Evolutionary conservation across 1,140 invertebrate species (phyloP).

Genomic region (Rhynchophorus ferrugineus): DNA sequence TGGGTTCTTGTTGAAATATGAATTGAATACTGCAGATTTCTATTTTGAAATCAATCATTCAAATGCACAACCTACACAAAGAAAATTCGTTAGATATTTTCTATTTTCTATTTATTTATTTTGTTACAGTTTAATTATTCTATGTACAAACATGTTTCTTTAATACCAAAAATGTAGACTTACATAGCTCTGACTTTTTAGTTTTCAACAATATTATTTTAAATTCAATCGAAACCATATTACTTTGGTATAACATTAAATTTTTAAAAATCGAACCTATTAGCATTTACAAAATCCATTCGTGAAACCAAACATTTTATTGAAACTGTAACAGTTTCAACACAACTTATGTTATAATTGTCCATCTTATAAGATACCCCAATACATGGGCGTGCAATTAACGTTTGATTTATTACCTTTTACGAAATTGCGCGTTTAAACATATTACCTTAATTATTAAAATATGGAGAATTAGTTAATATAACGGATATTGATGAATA

Average conservation of each 20-base stretch:
- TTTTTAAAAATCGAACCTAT: conserved; percentile 22
- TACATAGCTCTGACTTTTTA: no score
- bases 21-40: no score
- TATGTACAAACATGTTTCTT: no score
- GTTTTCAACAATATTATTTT: no score
- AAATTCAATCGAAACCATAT: background rate
- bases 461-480: background rate
- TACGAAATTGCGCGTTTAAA: background rate
- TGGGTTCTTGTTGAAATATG: no score
- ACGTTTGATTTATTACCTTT: background rate
- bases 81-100: no score
- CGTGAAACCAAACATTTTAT: conserved; percentile 16
- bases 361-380: conserved; percentile 11
- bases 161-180: no score
- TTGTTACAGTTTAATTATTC: no score
- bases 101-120: no score
- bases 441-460: background rate
- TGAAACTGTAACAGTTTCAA: conserved; percentile 20
- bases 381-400: conserved; percentile 6
- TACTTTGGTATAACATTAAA: conserved; percentile 14
- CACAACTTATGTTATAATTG: conserved; percentile 18
- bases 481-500: no score
- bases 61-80: no score
- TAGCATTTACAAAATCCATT: conserved; percentile 19
- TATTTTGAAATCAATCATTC: no score